phyloP scores from a whole-genome alignment of 2,888 invertebrate species.

The Apamea anceps region DNA sequence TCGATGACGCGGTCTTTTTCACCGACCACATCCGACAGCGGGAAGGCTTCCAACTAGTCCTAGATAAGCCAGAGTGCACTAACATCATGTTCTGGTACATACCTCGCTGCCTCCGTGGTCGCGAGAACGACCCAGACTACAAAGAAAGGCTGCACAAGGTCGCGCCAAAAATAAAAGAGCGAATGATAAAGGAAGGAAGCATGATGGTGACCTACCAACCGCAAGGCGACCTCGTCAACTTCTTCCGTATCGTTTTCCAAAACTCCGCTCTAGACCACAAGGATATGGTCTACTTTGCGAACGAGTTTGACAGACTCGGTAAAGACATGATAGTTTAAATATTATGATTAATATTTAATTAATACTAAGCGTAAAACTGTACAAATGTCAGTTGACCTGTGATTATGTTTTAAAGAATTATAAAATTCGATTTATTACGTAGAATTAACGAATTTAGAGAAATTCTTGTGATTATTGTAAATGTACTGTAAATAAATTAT shows the following conservation, averaged over 20 bases:
- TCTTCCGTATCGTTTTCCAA: conserved; percentile 98
- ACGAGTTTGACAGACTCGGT: conserved; percentile 96
- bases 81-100: conserved; percentile 99
- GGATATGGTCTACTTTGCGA: conserved; percentile 96
- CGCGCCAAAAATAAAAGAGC: conserved; percentile 97
- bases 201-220: conserved; percentile 99
- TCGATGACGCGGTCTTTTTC: conserved; percentile 94
- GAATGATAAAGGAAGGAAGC: conserved; percentile 98
- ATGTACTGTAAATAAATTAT: conserved; percentile 64
- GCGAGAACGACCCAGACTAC: conserved; percentile 89
- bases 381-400: conserved; percentile 76
- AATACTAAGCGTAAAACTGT: conserved; percentile 66
- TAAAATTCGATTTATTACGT: conserved; percentile 54
- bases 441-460: conserved; percentile 51
- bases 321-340: conserved; percentile 88
- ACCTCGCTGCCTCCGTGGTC: conserved; percentile 93
- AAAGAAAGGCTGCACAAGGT: conserved; percentile 93
- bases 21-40: conserved; percentile 91
- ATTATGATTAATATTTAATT: conserved; percentile 57
- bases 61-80: conserved; percentile 96
- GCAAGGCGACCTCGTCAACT: conserved; percentile 95
- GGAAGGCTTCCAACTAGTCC: conserved; percentile 93
- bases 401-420: conserved; percentile 74
- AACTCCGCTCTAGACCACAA: conserved; percentile 95
- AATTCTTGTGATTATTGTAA: conserved; percentile 47